Conservation (phyloP, 2,113 vertebrate genomes). For the Stigmatopora argus region DNA sequence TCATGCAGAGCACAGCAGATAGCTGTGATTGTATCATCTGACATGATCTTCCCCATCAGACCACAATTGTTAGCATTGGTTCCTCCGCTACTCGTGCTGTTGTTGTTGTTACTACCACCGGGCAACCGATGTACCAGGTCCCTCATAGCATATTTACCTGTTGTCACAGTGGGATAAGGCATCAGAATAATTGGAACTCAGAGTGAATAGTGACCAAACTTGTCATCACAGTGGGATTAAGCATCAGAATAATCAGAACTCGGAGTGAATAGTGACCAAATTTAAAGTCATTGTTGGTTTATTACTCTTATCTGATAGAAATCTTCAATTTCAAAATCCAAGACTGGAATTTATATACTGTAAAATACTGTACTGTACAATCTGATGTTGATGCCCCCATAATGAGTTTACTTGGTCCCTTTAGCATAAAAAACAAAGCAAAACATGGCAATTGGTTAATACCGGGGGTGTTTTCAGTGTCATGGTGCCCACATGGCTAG, state of each 20-base stretch:
- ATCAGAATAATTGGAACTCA: background rate
- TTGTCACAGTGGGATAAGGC: background rate
- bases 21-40: constrained; percentile 90
- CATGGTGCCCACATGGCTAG: background rate
- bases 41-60: constrained; percentile 85
- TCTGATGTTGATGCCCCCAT: background rate
- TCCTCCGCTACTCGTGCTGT: constrained; percentile 33
- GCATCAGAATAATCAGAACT: background rate
- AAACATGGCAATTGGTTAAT: background rate
- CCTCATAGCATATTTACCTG: constrained; percentile 94
- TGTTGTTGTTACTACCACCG: constrained; percentile 82
- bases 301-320: no score
- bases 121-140: constrained; percentile 93
- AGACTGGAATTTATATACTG: background rate
- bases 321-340: background rate
- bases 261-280: background rate
- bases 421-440: background rate
- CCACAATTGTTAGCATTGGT: constrained; percentile 46
- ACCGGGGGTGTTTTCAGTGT: background rate
- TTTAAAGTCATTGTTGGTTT: no score
- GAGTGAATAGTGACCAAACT: constrained; percentile 52
- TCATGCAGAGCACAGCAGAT: constrained; percentile 94
- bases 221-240: constrained; percentile 14
- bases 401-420: background rate
- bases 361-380: no score